Base-by-base conservation (phyloP, 2,888 invertebrate species). In the Mimumesa dahlbomi region DNA sequence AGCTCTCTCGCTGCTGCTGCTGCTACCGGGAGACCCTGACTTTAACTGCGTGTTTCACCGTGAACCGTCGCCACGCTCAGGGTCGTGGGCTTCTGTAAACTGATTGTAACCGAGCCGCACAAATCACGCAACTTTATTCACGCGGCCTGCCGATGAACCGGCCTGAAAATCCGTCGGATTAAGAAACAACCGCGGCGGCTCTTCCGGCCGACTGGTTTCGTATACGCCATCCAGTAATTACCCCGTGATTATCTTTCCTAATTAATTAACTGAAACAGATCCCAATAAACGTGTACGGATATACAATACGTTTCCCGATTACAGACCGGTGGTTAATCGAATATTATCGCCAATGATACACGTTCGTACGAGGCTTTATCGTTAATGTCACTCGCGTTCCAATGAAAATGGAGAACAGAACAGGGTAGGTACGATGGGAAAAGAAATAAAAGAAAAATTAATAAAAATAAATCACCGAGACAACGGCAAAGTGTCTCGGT, bases 1-100 rank as follows among this genome's bases (percentile, higher is more conserved):
- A 53, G 16, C 42, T 36, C 13, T 36, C 21, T 18, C 18, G 48
- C n/a, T n/a, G n/a, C n/a, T n/a, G n/a, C n/a, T n/a, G n/a, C n/a
- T n/a, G 14, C 54, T 43, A 56, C 52, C 48, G 45, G 53, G 18
- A 40, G 62, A 29, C 73, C 73, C 57, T 56, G 73, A 68, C 73
- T 73, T 62, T 67, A 58, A 67, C 67, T 46, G 46, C 63, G 40
- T 45, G 52, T 46, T 21, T 45, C 59, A 40, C 49, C 52, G 65
- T 13, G 21, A 25, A 21, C 49, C 42, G 6, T 19, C 38, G 22
- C 31, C 19, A 6, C 42, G 31, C 19, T 14, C 62, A 16, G 16
- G 4, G 22, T 9, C 4, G n/a, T 2, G 25, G 25, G 11, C 18
- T 14, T 34, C 5, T 13, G 22, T 9, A 13, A 18, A 43, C 16